These are phyloP conservation scores for Dunckerocampus dactyliophorus DNA, from an alignment of 2,113 vertebrate genomes.

Conservation along the genomic window DNA sequence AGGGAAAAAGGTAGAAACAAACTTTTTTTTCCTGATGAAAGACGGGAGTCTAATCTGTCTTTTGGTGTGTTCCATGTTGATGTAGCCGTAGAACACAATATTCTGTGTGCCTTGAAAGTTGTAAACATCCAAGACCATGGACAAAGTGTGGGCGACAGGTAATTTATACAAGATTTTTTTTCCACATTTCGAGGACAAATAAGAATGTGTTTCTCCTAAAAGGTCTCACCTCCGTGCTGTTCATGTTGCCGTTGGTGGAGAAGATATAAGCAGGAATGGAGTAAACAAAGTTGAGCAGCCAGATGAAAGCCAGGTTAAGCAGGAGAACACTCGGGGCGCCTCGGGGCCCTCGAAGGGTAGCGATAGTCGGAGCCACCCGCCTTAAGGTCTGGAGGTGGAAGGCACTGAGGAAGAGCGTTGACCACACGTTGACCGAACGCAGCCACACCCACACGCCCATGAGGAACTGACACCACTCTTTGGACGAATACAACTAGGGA, in stretches of 20 bases:
- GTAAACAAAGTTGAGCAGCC: constrained; percentile 70
- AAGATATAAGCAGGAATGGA: constrained; percentile 72
- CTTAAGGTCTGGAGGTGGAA: constrained; percentile 75
- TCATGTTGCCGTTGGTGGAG: constrained; percentile 59
- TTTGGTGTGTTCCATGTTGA: too few relatives aligned
- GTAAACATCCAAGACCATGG: too few relatives aligned
- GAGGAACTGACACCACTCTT: constrained; percentile 69
- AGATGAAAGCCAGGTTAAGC: constrained; percentile 56
- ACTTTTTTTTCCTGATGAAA: too few relatives aligned
- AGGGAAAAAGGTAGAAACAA: too few relatives aligned
- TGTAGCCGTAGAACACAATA: too few relatives aligned
- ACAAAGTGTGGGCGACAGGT: background rate
- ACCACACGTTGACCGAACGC: constrained; percentile 76
- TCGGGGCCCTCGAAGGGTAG: constrained; percentile 5
- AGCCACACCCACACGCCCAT: constrained; percentile 79
- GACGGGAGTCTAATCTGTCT: too few relatives aligned
- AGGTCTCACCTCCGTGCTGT: constrained; percentile 68
- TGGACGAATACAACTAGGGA: constrained; percentile 60
- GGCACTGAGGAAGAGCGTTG: constrained; percentile 71
- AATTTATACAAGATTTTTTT: too few relatives aligned
- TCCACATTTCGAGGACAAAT: too few relatives aligned
- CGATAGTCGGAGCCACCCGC: constrained; percentile 46
- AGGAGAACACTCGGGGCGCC: constrained; percentile 39
- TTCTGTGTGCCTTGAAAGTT: too few relatives aligned
- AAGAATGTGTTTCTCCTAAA: background rate